Evolutionary conservation across 1,140 invertebrate species (phyloP).

Genomic region (Bathynomus jamesi): DNA sequence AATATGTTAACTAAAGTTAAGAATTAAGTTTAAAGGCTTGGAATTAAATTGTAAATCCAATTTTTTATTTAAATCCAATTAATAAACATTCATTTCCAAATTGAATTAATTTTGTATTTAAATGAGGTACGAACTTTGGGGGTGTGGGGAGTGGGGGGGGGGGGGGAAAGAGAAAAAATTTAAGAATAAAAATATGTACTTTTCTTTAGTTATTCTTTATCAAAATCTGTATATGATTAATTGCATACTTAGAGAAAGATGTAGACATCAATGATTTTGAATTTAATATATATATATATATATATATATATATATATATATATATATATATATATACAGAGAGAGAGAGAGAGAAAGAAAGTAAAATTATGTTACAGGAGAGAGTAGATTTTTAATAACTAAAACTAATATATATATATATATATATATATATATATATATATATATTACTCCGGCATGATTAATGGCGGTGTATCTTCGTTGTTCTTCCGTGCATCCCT

Average conservation of each 20-base stretch:
- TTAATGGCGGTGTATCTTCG: background rate
- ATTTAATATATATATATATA: background rate
- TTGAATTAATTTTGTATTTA: too few species aligned
- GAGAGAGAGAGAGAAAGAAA: constrained; percentile 1
- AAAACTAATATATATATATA: constrained; percentile 7
- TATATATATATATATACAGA: background rate
- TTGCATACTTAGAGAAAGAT: constrained; percentile 5
- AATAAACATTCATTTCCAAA: too few species aligned
- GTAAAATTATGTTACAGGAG: background rate
- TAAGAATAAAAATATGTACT: too few species aligned
- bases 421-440: constrained; percentile 12
- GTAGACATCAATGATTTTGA: background rate
- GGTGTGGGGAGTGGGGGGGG: too few species aligned
- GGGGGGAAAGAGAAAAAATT: too few species aligned
- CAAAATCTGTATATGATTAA: background rate
- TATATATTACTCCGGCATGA: constrained; percentile 4
- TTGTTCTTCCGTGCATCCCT: background rate
- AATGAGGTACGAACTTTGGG: too few species aligned
- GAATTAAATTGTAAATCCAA: too few species aligned
- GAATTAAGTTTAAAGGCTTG: too few species aligned
- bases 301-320: background rate
- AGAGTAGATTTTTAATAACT: background rate
- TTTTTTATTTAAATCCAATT: too few species aligned
- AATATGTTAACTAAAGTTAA: background rate
- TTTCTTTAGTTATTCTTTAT: too few species aligned